Conservation (phyloP, 2,888 invertebrate genomes). For the Apotomis capreana region DNA sequence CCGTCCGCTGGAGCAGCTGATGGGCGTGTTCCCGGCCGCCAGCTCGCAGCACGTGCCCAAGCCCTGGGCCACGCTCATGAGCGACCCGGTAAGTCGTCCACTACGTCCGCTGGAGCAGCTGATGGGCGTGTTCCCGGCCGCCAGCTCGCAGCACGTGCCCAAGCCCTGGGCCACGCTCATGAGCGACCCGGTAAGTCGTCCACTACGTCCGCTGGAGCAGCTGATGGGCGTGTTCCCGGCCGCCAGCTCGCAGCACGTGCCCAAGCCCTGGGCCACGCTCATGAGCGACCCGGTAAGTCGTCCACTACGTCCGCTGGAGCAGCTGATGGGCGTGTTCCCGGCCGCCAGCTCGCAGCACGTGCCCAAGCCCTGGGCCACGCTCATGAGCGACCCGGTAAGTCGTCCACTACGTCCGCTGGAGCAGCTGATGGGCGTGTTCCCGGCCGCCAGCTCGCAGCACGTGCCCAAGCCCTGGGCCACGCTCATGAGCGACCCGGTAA, state of each 20-base stretch:
- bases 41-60: constrained; percentile 96
- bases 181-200: constrained; percentile 90
- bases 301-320: constrained; percentile 86
- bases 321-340: constrained; percentile 99
- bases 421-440: constrained; percentile 99
- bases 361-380: constrained; percentile 94
- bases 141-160: constrained; percentile 97
- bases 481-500: constrained; percentile 95
- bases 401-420: constrained; percentile 74
- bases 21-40: constrained; percentile 99
- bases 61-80: constrained; percentile 97
- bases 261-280: constrained; percentile 94
- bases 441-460: constrained; percentile 97
- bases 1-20: constrained; percentile 98
- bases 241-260: constrained; percentile 96
- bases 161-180: constrained; percentile 96
- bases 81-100: constrained; percentile 87
- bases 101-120: constrained; percentile 93
- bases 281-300: constrained; percentile 93
- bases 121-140: constrained; percentile 99
- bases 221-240: constrained; percentile 99
- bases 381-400: constrained; percentile 95
- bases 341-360: constrained; percentile 98
- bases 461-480: constrained; percentile 96
- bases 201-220: constrained; percentile 89